Evolutionary conservation across 1,140 invertebrate genomes (phyloP), one percentile per base, ranked within the genome.

Genomic region (Drosophila lini): DNA sequence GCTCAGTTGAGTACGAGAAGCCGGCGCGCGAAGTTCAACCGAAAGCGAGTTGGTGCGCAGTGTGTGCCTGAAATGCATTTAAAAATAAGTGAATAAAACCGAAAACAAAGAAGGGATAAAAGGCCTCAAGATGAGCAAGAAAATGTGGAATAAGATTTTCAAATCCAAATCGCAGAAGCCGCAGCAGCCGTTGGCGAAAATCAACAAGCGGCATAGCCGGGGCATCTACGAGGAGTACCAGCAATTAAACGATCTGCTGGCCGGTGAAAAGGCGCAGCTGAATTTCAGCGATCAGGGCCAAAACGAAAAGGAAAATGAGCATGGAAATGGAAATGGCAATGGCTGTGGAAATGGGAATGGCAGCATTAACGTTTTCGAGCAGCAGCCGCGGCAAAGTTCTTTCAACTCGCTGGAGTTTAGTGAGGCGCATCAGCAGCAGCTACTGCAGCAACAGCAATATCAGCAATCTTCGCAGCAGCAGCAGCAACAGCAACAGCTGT

Each of bases 121-220:
- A 32, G 25, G 60, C 42, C 62, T 45, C 44, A 80, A 74, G 44
- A 91, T 91, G 90, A 91, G 91, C 64, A 91, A 91, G 73, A 91
- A 90, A 80, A 92, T 92, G 91, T 92, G 91, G 91, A 71, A 85
- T 52, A 92, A 92, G 67, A 91, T 92, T 32, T 92, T 92, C 48
- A 92, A 92, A 80, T 86, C 90, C 7, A 92, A 92, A 55, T 52
- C 86, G 31, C 81, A 84, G 38, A 88, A 78, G 65, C 78, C 76
- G 41, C 77, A 77, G 41, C 77, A 75, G 42, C 85, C 83, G 47
- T 55, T 79, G 52, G 76, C 50, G 25, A 86, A 85, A 67, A 77
- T 88, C 73, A 88, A 91, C 75, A 91, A 91, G 58, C 88, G 90
- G 5, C 80, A 81, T 53, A 91, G 91, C 74, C 89, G 88, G 9